phyloP scores from a whole-genome alignment of 2,797 vertebrate genomes.

The Valencia hispanica region DNA sequence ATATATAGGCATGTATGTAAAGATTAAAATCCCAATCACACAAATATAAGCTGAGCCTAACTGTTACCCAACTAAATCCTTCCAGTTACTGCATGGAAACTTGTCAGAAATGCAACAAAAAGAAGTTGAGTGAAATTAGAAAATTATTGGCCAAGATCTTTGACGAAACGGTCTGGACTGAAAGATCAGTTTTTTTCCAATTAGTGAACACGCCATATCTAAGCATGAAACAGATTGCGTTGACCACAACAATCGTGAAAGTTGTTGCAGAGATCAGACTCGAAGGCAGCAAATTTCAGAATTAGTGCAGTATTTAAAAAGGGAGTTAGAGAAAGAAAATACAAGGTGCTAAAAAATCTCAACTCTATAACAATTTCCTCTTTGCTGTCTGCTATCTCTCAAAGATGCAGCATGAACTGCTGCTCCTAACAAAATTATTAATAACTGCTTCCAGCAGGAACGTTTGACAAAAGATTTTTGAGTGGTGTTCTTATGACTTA shows the following conservation, averaged over 20 bases:
- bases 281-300: too few species aligned
- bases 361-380: background rate
- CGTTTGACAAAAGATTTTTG: background rate
- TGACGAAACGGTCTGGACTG: background rate
- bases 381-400: background rate
- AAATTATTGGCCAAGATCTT: background rate
- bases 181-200: background rate
- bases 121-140: too few species aligned
- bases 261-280: too few species aligned
- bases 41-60: background rate
- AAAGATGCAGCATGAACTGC: background rate
- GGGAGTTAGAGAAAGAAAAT: background rate
- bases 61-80: background rate
- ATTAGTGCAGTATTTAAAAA: background rate
- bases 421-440: background rate
- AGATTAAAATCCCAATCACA: background rate
- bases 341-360: background rate
- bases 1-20: slow-evolving; percentile 24
- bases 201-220: background rate
- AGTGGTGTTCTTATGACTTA: background rate
- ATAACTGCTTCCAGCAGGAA: background rate
- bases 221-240: background rate
- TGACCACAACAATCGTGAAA: background rate
- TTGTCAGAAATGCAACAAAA: background rate
- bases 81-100: background rate